Conservation (phyloP, 2,888 invertebrate species). For the Odontomyia ornata region DNA sequence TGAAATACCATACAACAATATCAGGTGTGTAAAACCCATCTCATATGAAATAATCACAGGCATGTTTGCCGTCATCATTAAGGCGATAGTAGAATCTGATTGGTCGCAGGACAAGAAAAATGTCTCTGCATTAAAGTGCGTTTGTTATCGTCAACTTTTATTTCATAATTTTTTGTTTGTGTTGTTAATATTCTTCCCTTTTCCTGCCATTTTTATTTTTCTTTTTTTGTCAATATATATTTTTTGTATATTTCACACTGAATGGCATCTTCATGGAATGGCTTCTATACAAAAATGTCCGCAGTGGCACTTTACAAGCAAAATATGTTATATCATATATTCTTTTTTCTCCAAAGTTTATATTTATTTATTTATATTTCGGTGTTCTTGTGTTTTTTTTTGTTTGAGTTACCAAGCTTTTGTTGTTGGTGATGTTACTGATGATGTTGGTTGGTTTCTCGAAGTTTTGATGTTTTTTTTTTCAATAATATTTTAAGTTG, state of each 20-base stretch:
- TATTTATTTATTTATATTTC: neutral
- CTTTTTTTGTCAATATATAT: too few relatives aligned
- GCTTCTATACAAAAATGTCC: slow-evolving; percentile 19
- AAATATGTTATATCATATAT: slow-evolving; percentile 28
- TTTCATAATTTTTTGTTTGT: neutral
- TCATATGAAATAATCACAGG: slow-evolving; percentile 25
- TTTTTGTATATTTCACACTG: too few relatives aligned
- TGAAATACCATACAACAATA: neutral
- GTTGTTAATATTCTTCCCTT: neutral
- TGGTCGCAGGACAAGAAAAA: slow-evolving; percentile 36
- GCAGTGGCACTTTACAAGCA: slow-evolving; percentile 6
- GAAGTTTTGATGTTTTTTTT: neutral
- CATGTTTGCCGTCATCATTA: slow-evolving; percentile 43
- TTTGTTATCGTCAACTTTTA: slow-evolving; percentile 11
- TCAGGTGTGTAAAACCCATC: slow-evolving; percentile 26
- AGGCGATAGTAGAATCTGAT: slow-evolving; percentile 39
- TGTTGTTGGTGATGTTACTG: neutral
- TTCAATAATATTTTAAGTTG: neutral
- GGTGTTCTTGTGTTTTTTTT: neutral
- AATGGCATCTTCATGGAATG: too few relatives aligned
- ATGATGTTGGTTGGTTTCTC: neutral
- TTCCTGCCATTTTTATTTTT: too few relatives aligned
- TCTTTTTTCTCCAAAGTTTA: neutral
- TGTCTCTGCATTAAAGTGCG: slow-evolving; percentile 38
- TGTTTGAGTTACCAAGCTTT: neutral